Evolutionary conservation across 2,797 vertebrate genomes (phyloP).

Genomic region (Sternotherus odoratus): DNA sequence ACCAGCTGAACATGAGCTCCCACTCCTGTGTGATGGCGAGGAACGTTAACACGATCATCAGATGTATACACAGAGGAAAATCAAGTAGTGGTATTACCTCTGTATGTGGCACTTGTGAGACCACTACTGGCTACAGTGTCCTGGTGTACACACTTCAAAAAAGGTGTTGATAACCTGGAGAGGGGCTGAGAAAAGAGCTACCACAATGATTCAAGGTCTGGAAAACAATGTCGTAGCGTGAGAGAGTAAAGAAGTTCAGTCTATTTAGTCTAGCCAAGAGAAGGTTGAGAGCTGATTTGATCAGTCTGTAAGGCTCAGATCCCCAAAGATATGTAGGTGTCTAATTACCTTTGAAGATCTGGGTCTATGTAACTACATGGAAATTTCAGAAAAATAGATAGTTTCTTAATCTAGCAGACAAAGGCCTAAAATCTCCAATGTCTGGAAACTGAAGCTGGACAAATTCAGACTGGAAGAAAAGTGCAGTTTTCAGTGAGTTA

Average conservation of each 20-base stretch:
- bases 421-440: background rate
- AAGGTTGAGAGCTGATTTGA: slow-evolving; percentile 1
- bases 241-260: background rate
- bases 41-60: background rate
- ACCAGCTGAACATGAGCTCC: background rate
- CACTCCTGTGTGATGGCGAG: background rate
- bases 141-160: background rate
- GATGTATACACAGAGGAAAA: background rate
- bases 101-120: background rate
- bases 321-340: background rate
- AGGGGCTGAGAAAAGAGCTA: background rate
- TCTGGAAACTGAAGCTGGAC: background rate
- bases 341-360: background rate
- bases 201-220: background rate
- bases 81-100: background rate
- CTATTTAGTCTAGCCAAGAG: slow-evolving; percentile 10
- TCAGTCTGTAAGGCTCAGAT: background rate
- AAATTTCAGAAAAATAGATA: background rate
- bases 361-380: background rate
- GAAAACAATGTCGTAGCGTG: background rate
- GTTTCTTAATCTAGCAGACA: background rate
- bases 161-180: background rate
- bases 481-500: slow-evolving; percentile 3
- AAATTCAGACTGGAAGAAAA: slow-evolving; percentile 11
- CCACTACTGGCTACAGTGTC: background rate